phyloP scores from a whole-genome alignment of 2,797 vertebrate genomes.

The Oophaga sylvatica region DNA sequence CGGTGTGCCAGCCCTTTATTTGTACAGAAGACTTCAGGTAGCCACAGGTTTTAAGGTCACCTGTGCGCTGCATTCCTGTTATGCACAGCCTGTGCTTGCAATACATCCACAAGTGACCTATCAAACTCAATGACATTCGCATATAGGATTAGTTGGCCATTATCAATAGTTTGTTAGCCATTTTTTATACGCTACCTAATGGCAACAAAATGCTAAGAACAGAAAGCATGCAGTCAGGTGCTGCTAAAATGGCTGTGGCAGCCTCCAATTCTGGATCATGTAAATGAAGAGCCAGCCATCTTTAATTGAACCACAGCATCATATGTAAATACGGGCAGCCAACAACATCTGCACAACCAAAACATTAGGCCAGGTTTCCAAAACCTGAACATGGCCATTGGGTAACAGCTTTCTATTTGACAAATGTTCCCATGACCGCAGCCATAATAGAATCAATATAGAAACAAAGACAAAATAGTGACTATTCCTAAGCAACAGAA shows the following conservation, averaged over 20 bases:
- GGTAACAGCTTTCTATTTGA: not conserved
- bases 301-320: constrained; percentile 22
- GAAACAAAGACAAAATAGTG: not conserved
- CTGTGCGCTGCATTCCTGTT: not conserved
- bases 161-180: not conserved
- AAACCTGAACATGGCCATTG: not conserved
- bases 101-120: not conserved
- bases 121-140: not conserved
- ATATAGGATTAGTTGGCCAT: not conserved
- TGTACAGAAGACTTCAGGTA: not conserved
- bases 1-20: not conserved
- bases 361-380: not conserved
- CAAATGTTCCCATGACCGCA: not conserved
- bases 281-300: constrained; percentile 47
- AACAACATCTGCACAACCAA: not conserved
- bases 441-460: not conserved
- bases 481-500: not conserved
- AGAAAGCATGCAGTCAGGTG: not conserved
- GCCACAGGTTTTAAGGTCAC: not conserved
- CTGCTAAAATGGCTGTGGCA: constrained; percentile 32
- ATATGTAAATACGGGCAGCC: not conserved
- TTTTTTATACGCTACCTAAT: not conserved
- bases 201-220: not conserved
- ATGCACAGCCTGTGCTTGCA: not conserved
- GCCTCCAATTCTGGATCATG: constrained; percentile 14